These are phyloP conservation scores for Noctua janthe DNA, from an alignment of 2,888 invertebrate genomes.

Conservation along the genomic window DNA sequence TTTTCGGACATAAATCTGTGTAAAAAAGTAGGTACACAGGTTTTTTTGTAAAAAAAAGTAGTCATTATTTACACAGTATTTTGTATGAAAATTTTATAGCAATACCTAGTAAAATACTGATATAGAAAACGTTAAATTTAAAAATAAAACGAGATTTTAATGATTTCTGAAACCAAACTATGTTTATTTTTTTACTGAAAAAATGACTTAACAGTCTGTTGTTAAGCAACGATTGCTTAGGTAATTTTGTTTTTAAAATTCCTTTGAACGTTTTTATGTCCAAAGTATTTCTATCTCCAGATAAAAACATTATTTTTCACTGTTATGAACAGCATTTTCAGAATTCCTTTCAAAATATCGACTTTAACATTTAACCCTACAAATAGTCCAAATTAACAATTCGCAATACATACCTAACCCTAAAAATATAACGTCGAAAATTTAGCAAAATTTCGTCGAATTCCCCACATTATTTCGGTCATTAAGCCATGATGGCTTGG, in stretches of 20 bases:
- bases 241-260: background rate
- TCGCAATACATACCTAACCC: constrained; percentile 6
- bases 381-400: constrained; percentile 14
- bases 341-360: background rate
- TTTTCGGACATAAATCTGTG: background rate
- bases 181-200: background rate
- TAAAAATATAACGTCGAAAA: constrained; percentile 31
- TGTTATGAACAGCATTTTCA: background rate
- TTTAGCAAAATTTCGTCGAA: constrained; percentile 28
- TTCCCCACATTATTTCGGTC: constrained; percentile 46
- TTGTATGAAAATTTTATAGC: background rate
- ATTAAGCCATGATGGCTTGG: constrained; percentile 42
- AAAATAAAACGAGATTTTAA: background rate
- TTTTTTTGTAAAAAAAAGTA: background rate
- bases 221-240: background rate
- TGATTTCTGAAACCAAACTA: too few relatives aligned
- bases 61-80: background rate
- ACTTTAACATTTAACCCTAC: background rate
- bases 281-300: background rate
- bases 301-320: background rate
- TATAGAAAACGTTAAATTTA: background rate
- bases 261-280: background rate
- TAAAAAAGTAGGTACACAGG: background rate
- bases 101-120: background rate
- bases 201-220: background rate